Evolutionary conservation across 2,797 vertebrate genomes (phyloP), one percentile per base, ranked within the genome.

Genomic region (Poeciliopsis paucimaculata): DNA sequence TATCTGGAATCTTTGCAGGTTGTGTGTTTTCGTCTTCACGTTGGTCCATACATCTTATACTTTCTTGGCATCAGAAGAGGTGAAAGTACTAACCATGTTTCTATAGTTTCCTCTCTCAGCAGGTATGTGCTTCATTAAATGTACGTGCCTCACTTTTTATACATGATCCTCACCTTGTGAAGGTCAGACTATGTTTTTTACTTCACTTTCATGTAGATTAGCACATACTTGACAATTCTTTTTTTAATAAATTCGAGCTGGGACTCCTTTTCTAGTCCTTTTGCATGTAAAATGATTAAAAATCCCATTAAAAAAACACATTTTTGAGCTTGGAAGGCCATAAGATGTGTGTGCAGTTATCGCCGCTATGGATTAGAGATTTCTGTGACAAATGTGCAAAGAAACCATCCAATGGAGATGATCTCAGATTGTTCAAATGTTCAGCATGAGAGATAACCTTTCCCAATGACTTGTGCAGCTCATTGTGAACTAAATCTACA

Each of bases 81-180:
- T 75, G 83, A 72, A 77, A 80, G 84, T 31, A 73, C 74, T 46
- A 85, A 88, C 89, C 84, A 23, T 77, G 80, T 92, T 89, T 90
- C 92, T 88, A 82, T 26, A n/a, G 82, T 84, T 88, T 80, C 72
- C 76, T 80, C 80, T 73, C 91, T 81, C 91, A 88, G 88, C 91
- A 75, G 85, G 88, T 26, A 57, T 81, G 76, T 76, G 70, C 73
- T 73, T 78, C 72, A 60, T 60, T 34, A 34, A 34, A 34, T 34
- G 88, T 26, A 57, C 80, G 76, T 76, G 72, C 73, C 72, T 78
- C 72, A 60, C 46, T 49, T 76, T 87, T 87, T 84, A 77, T 76
- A 46, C 47, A 74, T 66, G 82, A 86, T 81, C 73, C 4, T 79
- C 82, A 86, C 77, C 84, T 84, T 10, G 81, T 76, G 41, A 84